A percentile compares a stretch with the other conserved stretches of the same genome.
Conservation (phyloP, 2,888 invertebrate genomes). For the Chloroclystis v-ata region DNA sequence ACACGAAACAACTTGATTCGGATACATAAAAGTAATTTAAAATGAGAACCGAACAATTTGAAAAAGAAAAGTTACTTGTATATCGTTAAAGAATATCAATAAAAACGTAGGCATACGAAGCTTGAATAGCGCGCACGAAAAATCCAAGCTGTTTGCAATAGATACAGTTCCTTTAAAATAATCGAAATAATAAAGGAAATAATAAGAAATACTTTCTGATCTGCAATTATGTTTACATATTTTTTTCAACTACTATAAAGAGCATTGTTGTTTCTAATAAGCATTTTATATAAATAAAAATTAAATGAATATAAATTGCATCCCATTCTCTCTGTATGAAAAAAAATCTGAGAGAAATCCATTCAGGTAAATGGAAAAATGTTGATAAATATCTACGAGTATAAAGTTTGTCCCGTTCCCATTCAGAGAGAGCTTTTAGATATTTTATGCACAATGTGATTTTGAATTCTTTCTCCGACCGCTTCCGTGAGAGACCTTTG, state of each 20-base stretch:
- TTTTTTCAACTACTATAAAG: too few relatives aligned
- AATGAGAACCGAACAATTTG: slow-evolving; percentile 31
- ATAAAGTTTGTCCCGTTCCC: slow-evolving; percentile 52
- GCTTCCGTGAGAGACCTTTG: slow-evolving; percentile 36
- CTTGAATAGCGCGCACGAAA: too few relatives aligned
- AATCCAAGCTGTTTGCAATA: too few relatives aligned
- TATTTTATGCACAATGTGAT: slow-evolving; percentile 56
- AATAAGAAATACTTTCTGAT: too few relatives aligned
- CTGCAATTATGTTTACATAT: too few relatives aligned
- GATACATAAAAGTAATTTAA: slow-evolving; percentile 56
- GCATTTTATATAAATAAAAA: too few relatives aligned
- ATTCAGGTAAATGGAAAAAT: slow-evolving; percentile 47
- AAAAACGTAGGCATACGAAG: too few relatives aligned
- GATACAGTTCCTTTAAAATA: too few relatives aligned
- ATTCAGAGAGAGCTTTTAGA: slow-evolving; percentile 53
- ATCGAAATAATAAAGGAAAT: too few relatives aligned
- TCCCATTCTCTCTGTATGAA: not conserved
- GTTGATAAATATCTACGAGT: slow-evolving; percentile 64
- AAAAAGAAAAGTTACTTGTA: slow-evolving; percentile 20
- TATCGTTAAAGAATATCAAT: too few relatives aligned
- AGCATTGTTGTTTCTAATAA: too few relatives aligned
- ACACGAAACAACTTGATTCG: slow-evolving; percentile 64
- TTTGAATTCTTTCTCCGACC: slow-evolving; percentile 44
- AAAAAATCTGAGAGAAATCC: not conserved
- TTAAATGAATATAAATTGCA: too few relatives aligned